Conservation (phyloP, 2,797 vertebrate species). For the Myiothlypis coronata region DNA sequence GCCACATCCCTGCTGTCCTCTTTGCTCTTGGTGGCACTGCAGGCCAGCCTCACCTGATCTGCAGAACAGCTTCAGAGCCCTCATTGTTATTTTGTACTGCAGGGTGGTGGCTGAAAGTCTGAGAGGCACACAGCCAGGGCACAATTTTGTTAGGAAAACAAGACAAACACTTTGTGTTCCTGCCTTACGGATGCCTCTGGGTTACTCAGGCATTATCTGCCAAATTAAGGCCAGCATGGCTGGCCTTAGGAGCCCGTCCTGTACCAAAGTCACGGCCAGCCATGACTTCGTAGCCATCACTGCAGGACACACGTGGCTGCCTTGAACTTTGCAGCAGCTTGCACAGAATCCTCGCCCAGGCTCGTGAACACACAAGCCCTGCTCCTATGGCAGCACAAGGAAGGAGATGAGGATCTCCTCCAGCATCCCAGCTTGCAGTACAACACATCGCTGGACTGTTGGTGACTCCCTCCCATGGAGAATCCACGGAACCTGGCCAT, state of each 20-base stretch:
- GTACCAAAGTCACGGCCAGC: background rate
- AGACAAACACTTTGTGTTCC: background rate
- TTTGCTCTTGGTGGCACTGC: background rate
- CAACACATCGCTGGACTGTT: accelerated
- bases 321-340: background rate
- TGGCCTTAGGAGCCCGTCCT: background rate
- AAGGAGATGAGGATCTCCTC: background rate
- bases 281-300: background rate
- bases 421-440: background rate
- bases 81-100: background rate
- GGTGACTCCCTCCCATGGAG: background rate
- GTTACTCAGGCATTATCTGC: background rate
- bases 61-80: background rate
- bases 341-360: accelerated
- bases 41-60: background rate
- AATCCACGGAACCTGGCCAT: background rate
- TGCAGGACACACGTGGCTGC: accelerated
- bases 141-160: background rate
- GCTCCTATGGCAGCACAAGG: accelerated
- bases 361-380: accelerated
- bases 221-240: background rate
- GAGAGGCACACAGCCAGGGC: background rate
- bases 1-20: background rate
- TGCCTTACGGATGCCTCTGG: background rate
- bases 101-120: background rate